These are phyloP conservation scores for Gonioctena quinquepunctata DNA, from an alignment of 1,140 invertebrate species.

Conservation along the genomic window DNA sequence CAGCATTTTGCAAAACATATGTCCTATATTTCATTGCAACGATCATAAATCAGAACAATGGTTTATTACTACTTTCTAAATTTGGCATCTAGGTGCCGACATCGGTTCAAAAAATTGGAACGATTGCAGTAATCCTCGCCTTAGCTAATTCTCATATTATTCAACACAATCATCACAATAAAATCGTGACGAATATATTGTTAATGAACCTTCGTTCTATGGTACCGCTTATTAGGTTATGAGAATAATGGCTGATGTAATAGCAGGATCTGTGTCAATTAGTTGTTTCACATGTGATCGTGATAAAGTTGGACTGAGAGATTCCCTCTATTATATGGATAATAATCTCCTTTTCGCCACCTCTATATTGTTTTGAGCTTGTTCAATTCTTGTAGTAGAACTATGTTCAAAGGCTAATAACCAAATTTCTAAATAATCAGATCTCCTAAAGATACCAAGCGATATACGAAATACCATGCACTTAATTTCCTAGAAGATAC, in stretches of 20 bases:
- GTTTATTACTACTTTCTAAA: conserved; percentile 5
- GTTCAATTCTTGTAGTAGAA: too few species aligned
- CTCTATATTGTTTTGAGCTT: too few species aligned
- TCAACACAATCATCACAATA: not conserved
- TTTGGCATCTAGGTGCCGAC: not conserved
- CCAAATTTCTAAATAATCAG: too few species aligned
- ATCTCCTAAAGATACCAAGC: too few species aligned
- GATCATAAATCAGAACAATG: conserved; percentile 6
- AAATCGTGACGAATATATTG: not conserved
- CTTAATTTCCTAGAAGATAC: too few species aligned
- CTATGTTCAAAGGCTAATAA: too few species aligned
- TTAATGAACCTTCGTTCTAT: not conserved
- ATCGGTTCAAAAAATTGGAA: not conserved
- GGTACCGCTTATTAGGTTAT: not conserved
- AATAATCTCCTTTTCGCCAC: too few species aligned
- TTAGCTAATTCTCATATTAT: not conserved
- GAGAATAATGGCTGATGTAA: not conserved
- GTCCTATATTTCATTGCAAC: conserved; percentile 1
- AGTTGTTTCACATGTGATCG: not conserved
- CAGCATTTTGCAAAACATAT: not conserved
- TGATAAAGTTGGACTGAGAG: too few species aligned
- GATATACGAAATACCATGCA: too few species aligned
- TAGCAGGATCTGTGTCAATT: not conserved
- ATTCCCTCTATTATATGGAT: too few species aligned
- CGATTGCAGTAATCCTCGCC: not conserved